Evolutionary conservation across 2,888 invertebrate species (phyloP).

Genomic region (Drosophila ochracea): DNA sequence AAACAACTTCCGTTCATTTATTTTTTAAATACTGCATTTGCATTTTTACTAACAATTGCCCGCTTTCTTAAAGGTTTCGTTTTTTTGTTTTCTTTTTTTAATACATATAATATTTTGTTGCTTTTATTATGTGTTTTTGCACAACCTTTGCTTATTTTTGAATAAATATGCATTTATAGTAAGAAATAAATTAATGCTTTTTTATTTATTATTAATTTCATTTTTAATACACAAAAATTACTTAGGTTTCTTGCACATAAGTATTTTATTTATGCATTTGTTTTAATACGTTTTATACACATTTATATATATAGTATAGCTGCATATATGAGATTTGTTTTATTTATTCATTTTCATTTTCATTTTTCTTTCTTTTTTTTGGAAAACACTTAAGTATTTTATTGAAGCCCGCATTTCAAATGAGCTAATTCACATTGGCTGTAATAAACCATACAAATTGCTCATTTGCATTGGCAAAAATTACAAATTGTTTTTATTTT

Average conservation of each 20-base stretch:
- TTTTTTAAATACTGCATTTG: constrained; percentile 43
- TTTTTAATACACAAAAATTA: constrained; percentile 63
- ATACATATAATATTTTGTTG: constrained; percentile 68
- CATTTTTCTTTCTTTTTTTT: constrained; percentile 32
- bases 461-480: constrained; percentile 42
- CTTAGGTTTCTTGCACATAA: constrained; percentile 62
- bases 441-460: constrained; percentile 29
- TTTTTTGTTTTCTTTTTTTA: constrained; percentile 41
- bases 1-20: constrained; percentile 39
- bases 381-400: constrained; percentile 70
- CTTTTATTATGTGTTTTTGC: constrained; percentile 75
- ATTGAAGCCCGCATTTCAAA: constrained; percentile 42
- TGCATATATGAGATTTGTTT: constrained; percentile 64
- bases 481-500: constrained; percentile 65
- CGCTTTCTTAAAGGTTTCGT: constrained; percentile 51
- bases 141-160: constrained; percentile 80
- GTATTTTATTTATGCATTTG: constrained; percentile 42
- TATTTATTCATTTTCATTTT: constrained; percentile 1
- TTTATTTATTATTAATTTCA: constrained; percentile 61
- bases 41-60: constrained; percentile 65
- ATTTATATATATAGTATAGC: constrained; percentile 64
- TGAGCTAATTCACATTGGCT: constrained; percentile 34
- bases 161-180: constrained; percentile 82
- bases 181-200: constrained; percentile 80
- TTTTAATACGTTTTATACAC: constrained; percentile 59